phyloP scores from a whole-genome alignment of 2,888 invertebrate species.

The Cataglyphis rosenhaueri region DNA sequence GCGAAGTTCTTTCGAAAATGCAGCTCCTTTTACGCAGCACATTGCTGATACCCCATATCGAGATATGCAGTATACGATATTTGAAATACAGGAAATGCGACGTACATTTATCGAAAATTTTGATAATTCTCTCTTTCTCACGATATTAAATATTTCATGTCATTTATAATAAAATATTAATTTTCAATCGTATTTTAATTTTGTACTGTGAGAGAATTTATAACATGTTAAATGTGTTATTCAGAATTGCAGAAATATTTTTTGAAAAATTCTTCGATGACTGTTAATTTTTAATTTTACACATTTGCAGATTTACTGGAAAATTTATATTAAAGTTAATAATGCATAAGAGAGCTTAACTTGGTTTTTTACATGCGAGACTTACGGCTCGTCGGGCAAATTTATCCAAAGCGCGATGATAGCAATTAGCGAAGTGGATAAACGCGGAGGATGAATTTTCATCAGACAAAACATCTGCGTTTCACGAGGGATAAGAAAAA shows the following conservation, averaged over 20 bases:
- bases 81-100: neutral
- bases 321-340: slow-evolving; percentile 6
- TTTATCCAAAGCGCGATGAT: slow-evolving; percentile 34
- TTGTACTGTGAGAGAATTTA: neutral
- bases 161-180: neutral
- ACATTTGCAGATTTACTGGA: neutral
- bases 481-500: slow-evolving; percentile 36
- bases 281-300: neutral
- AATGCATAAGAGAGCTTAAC: neutral
- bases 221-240: neutral
- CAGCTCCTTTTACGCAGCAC: neutral
- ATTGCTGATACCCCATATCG: slow-evolving; percentile 5
- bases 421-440: slow-evolving; percentile 47
- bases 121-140: neutral
- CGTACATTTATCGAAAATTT: slow-evolving; percentile 3
- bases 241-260: neutral
- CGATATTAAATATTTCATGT: neutral
- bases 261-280: neutral
- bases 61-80: slow-evolving; percentile 2
- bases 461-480: slow-evolving; percentile 35
- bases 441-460: slow-evolving; percentile 33
- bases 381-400: neutral
- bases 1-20: slow-evolving; percentile 37
- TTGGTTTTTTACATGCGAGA: neutral
- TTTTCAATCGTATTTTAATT: slow-evolving; percentile 3